Percentiles rank a stretch among this genome's conserved stretches.
Evolutionary conservation across 2,797 vertebrate genomes (phyloP).

Genomic region (Coccyzus lansbergi): DNA sequence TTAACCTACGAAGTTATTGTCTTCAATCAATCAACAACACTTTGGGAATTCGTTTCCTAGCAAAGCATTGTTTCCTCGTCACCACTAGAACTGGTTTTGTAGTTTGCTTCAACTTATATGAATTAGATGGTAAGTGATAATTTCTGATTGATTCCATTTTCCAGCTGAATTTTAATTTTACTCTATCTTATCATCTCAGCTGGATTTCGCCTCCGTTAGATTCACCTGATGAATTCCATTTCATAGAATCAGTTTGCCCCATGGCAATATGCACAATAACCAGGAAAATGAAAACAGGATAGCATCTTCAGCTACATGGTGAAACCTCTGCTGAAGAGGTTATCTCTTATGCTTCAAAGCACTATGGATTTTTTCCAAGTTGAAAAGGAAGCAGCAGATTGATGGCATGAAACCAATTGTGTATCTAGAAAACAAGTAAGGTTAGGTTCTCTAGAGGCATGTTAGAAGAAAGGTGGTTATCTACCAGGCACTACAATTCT

Average conservation of each 20-base stretch:
- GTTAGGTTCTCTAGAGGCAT: background rate
- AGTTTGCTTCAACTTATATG: background rate
- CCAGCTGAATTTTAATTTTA: background rate
- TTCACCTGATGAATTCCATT: background rate
- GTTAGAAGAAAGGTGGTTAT: background rate
- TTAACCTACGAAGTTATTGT: background rate
- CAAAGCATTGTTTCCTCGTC: background rate
- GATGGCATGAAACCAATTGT: background rate
- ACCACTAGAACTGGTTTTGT: background rate
- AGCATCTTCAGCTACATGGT: background rate
- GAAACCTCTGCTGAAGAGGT: background rate
- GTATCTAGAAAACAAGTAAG: background rate
- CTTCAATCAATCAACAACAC: background rate
- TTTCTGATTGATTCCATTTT: background rate
- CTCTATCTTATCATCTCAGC: background rate
- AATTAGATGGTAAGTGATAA: background rate
- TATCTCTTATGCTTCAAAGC: background rate
- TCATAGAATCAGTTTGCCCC: background rate
- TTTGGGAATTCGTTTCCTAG: background rate
- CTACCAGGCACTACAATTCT: background rate
- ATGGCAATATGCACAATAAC: background rate
- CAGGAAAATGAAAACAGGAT: background rate
- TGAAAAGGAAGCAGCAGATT: background rate
- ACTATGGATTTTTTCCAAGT: background rate
- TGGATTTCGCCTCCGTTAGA: background rate